These are phyloP conservation scores for Hestina assimilis DNA, from an alignment of 1,140 invertebrate species.

Conservation along the genomic window DNA sequence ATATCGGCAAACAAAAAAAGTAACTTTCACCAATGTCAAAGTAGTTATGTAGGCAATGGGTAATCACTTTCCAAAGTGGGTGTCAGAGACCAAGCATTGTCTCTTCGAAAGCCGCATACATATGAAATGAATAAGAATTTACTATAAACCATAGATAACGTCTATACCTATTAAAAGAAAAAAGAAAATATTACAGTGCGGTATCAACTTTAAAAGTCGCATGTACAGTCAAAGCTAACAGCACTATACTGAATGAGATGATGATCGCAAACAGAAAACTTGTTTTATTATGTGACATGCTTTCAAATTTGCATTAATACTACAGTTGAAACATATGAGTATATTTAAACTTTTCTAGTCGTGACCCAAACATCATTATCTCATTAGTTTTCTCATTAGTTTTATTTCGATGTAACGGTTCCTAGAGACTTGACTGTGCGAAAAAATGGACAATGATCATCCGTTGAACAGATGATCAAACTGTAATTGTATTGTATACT, in stretches of 20 bases:
- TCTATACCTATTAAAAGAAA: no score
- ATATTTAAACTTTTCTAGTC: not conserved
- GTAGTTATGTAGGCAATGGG: constrained; percentile 46
- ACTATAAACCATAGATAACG: not conserved
- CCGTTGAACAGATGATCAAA: no score
- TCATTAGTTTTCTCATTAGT: no score
- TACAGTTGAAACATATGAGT: not conserved
- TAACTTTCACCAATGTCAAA: constrained; percentile 60
- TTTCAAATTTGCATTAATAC: not conserved
- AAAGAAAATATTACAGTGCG: no score
- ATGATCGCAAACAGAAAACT: not conserved
- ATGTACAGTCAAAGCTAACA: not conserved
- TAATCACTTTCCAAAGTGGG: constrained; percentile 60
- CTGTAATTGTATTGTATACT: no score
- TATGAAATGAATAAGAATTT: not conserved
- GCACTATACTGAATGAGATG: not conserved
- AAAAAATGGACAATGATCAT: no score
- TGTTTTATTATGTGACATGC: not conserved
- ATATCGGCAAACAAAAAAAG: constrained; percentile 49
- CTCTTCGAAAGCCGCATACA: constrained; percentile 61
- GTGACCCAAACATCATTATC: not conserved
- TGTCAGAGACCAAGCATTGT: constrained; percentile 57
- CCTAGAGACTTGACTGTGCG: no score
- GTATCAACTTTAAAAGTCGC: no score
- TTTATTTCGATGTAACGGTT: no score